These are phyloP conservation scores for Saccostrea echinata DNA, from an alignment of 1,140 invertebrate genomes.

Conservation along the genomic window DNA sequence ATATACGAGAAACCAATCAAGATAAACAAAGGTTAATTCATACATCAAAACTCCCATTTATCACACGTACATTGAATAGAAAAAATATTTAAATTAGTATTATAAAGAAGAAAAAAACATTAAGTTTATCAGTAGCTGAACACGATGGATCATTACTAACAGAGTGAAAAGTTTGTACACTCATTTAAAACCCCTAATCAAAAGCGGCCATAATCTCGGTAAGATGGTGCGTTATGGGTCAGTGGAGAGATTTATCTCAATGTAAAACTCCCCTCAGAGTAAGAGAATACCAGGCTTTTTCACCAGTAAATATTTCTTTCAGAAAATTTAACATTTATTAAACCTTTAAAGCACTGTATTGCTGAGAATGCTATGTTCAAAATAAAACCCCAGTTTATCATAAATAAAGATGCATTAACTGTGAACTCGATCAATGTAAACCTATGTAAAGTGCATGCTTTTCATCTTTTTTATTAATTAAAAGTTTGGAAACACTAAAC, in stretches of 20 bases:
- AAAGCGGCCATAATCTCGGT: neutral
- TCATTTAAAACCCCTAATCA: neutral
- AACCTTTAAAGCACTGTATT: neutral
- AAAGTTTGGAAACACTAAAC: too few species aligned
- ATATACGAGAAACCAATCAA: neutral
- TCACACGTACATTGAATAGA: neutral
- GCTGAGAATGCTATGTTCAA: neutral
- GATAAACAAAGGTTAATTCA: neutral
- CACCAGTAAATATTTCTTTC: neutral
- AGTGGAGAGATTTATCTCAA: neutral
- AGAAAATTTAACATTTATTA: neutral
- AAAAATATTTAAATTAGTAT: conserved; percentile 22
- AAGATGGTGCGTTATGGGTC: neutral
- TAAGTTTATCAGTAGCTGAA: conserved; percentile 1
- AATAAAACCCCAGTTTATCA: neutral
- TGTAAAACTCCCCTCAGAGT: neutral
- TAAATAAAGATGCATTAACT: neutral
- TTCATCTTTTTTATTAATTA: too few species aligned
- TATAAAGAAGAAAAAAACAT: neutral
- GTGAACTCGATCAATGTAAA: neutral
- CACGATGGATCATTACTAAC: neutral
- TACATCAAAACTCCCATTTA: conserved; percentile 11
- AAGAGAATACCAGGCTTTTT: neutral
- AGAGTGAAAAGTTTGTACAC: conserved; percentile 2
- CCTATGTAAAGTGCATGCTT: neutral